phyloP scores from a whole-genome alignment of 2,797 vertebrate species.

The Sebastes jordani region DNA sequence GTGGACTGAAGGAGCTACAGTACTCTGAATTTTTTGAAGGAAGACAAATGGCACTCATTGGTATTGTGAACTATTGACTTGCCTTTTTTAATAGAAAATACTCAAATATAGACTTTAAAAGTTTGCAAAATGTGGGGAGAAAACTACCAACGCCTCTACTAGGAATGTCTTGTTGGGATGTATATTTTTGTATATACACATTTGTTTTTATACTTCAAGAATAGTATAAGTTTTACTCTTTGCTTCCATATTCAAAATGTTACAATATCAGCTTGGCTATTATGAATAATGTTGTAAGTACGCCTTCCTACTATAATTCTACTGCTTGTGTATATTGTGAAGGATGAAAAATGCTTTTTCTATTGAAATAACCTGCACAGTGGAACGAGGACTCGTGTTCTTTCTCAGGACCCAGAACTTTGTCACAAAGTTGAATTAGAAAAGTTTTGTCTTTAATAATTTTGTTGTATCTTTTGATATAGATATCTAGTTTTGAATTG shows the following conservation, averaged over 20 bases:
- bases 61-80: constrained; percentile 23
- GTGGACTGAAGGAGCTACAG: constrained; percentile 34
- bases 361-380: constrained; percentile 64
- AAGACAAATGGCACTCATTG: constrained; percentile 27
- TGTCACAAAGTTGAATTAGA: constrained; percentile 61
- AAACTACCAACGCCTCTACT: constrained; percentile 33
- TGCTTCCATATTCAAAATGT: constrained; percentile 30
- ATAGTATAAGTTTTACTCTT: constrained; percentile 19
- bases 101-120: constrained; percentile 18
- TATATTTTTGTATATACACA: constrained; percentile 81
- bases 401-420: constrained; percentile 77
- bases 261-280: constrained; percentile 45
- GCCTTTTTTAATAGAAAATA: constrained; percentile 39
- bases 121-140: constrained; percentile 33
- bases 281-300: constrained; percentile 50
- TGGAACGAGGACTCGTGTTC: constrained; percentile 55
- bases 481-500: constrained; percentile 60
- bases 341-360: constrained; percentile 32
- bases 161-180: constrained; percentile 63
- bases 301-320: constrained; percentile 24
- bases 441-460: constrained; percentile 50
- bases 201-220: constrained; percentile 67
- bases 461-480: constrained; percentile 58
- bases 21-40: background rate
- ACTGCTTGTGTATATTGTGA: constrained; percentile 70